Evolutionary conservation across 2,797 vertebrate genomes (phyloP).

Genomic region (Chrysocyon brachyurus): DNA sequence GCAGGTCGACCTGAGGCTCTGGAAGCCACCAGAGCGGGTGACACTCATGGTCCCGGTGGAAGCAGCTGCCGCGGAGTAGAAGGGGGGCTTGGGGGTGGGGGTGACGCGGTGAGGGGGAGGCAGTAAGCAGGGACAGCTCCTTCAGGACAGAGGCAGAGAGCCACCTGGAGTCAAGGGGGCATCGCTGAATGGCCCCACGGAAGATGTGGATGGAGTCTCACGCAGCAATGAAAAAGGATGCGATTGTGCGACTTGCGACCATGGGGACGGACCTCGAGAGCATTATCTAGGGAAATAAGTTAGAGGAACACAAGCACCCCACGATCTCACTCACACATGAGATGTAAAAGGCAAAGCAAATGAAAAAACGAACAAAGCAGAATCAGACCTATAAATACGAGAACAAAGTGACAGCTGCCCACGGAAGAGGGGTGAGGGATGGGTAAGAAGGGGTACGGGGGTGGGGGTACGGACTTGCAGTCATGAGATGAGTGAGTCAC

Average conservation of each 20-base stretch:
- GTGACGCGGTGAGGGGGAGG: background rate
- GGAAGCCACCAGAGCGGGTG: background rate
- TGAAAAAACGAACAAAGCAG: background rate
- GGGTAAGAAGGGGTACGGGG: background rate
- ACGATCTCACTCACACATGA: background rate
- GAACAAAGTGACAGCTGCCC: background rate
- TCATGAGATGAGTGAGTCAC: background rate
- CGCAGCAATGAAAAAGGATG: background rate
- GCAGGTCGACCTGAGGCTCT: background rate
- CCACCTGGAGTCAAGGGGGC: background rate
- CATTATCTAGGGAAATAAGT: background rate
- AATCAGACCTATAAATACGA: background rate
- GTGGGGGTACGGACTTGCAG: background rate
- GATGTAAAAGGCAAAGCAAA: background rate
- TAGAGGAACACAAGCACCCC: background rate
- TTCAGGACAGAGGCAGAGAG: background rate
- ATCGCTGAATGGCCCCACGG: background rate
- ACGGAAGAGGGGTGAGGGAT: background rate
- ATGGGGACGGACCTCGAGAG: background rate
- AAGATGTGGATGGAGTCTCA: background rate
- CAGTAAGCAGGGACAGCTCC: background rate
- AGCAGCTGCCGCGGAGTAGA: background rate
- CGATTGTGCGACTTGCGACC: background rate
- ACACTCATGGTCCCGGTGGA: background rate
- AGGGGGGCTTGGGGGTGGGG: too few relatives aligned